Evolutionary conservation across 37 sponge, comb jelly and placozoan species (phyloP).

Genomic region (Dysidea cf. avara): DNA sequence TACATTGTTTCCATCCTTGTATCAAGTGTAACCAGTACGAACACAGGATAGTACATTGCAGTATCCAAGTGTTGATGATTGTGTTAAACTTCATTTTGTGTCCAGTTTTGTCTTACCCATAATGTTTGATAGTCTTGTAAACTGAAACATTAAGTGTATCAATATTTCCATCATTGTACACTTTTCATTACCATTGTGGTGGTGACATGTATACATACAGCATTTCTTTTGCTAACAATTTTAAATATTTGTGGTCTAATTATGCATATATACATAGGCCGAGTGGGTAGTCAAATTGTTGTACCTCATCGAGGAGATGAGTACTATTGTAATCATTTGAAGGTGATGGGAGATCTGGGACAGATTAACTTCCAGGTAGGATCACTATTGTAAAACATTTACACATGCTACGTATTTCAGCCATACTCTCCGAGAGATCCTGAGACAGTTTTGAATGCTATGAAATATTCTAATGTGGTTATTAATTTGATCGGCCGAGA

Average conservation of each 20-base stretch:
- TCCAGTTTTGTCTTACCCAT: neutral
- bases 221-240: too few relatives aligned
- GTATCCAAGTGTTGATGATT: too few relatives aligned
- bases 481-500: conserved; percentile 91
- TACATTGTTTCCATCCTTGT: too few relatives aligned
- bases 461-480: conserved; percentile 90
- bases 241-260: too few relatives aligned
- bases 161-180: too few relatives aligned
- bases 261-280: conserved; percentile 20
- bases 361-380: conserved; percentile 76
- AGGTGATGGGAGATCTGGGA: conserved; percentile 91
- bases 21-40: too few relatives aligned
- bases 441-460: conserved; percentile 63
- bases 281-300: conserved; percentile 82
- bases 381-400: neutral
- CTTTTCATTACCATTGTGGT: too few relatives aligned
- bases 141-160: neutral
- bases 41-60: too few relatives aligned
- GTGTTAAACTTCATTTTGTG: too few relatives aligned
- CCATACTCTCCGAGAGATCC: conserved; percentile 71
- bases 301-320: conserved; percentile 88
- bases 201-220: too few relatives aligned
- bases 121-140: neutral
- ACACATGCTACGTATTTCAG: conserved; percentile 14
- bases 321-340: conserved; percentile 79